Percentiles rank a stretch among this genome's conserved stretches.
Evolutionary conservation across 2,797 vertebrate genomes (phyloP).

Genomic region (Lates japonicus): DNA sequence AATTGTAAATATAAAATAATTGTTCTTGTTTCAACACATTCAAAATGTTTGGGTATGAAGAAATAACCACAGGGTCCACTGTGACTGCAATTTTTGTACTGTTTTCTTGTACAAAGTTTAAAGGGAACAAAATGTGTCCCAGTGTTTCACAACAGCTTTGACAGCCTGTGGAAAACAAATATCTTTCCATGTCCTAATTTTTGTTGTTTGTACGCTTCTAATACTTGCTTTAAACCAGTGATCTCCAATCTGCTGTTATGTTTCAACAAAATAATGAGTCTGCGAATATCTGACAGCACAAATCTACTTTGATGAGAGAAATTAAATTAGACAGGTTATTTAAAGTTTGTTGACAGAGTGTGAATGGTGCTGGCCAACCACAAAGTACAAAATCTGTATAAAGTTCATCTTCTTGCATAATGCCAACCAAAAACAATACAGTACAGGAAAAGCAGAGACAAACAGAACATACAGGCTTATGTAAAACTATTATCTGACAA

Average conservation of each 20-base stretch:
- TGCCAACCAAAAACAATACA: neutral
- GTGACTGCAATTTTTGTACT: neutral
- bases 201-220: slow-evolving; percentile 16
- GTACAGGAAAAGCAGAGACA: neutral
- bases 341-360: too few relatives aligned
- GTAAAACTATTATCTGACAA: slow-evolving; percentile 36
- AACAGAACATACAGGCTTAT: slow-evolving; percentile 23
- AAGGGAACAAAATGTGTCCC: slow-evolving; percentile 5
- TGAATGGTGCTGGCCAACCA: too few relatives aligned
- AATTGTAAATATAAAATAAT: slow-evolving; percentile 15
- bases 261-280: neutral
- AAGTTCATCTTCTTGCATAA: slow-evolving; percentile 38
- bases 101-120: neutral
- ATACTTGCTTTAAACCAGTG: slow-evolving; percentile 20
- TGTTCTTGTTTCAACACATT: slow-evolving; percentile 19
- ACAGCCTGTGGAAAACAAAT: slow-evolving; percentile 37
- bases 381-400: slow-evolving; percentile 2
- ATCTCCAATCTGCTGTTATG: neutral
- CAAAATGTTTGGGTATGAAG: slow-evolving; percentile 18
- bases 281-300: too few relatives aligned
- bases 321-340: too few relatives aligned
- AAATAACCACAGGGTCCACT: slow-evolving; percentile 23
- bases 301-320: too few relatives aligned
- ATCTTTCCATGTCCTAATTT: slow-evolving; percentile 8
- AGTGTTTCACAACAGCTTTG: slow-evolving; percentile 27